Evolutionary conservation across 1,140 invertebrate species (phyloP), one percentile per base, ranked within the genome.

Genomic region (Pseudomyrmex dendroicus): DNA sequence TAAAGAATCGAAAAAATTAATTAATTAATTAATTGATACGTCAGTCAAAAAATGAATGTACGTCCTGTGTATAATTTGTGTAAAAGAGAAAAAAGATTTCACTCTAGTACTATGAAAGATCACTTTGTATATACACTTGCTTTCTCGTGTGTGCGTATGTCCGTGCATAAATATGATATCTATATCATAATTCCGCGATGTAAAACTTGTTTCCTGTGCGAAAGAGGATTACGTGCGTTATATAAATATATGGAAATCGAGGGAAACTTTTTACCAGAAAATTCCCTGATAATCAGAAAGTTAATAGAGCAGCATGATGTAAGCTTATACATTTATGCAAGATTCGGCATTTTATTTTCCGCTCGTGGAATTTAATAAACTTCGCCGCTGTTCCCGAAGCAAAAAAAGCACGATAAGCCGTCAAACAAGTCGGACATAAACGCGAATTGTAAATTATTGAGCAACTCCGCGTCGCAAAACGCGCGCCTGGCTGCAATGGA

Each of bases 391-490:
- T 17, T 13, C 25, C 56, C 13, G 13, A 20, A 25, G 35, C 35
- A 35, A 35, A 62, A 48, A 56, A 74, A 62, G 48, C 48, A 63
- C 20, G 59, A 20, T 82, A 63, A 74, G 70, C 57, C 59, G 35
- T 76, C 72, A 73, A 74, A 73, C 68, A 63, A 63, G 48, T 74
- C 59, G 4, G 59, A 82, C 22, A 80, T 70, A 59, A 80, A 80
- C 54, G 56, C 10, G 22, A 61, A 80, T 80, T 80, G 12, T 80
- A 72, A 80, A 80, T 80, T 80, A 80, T 80, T 72, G 72, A 80
- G 66, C 44, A 80, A 80, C 54, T 2, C 54, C 17, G 20, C 25
- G 17, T 61, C 25, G 17, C 50, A 50, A 35, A 72, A 22, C 56
- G 15, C 56, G 15, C 64, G 12, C 44, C 35, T 4, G 35, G 35